Conservation (phyloP, 2,888 invertebrate species). For the Dicyrtomina minuta region DNA sequence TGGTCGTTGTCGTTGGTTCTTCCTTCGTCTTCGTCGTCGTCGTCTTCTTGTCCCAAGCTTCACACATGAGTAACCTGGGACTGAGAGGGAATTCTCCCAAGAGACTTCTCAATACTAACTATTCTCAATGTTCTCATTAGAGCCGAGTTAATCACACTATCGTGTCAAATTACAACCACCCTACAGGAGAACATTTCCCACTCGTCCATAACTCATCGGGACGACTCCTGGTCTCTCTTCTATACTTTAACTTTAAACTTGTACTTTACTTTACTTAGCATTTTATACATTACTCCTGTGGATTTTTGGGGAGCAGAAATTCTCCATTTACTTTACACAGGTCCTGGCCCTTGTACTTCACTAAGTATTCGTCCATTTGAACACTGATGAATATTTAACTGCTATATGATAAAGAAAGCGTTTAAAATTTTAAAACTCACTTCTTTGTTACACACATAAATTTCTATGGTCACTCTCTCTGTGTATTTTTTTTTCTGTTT, state of each 20-base stretch:
- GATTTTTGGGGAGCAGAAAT: too few relatives aligned
- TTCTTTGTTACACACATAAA: too few relatives aligned
- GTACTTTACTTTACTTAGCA: too few relatives aligned
- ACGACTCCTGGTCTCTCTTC: neutral
- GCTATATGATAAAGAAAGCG: neutral
- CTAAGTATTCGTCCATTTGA: too few relatives aligned
- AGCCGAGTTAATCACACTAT: conserved; percentile 52
- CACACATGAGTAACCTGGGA: conserved; percentile 50
- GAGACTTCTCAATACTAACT: conserved; percentile 44
- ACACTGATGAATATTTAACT: too few relatives aligned
- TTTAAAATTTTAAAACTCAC: too few relatives aligned
- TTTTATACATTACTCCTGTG: too few relatives aligned
- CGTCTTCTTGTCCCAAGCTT: conserved; percentile 32
- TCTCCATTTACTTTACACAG: too few relatives aligned
- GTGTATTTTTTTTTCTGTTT: too few relatives aligned
- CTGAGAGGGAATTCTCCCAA: conserved; percentile 49
- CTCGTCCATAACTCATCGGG: conserved; percentile 19
- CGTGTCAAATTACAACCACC: conserved; percentile 53
- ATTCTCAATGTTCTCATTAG: conserved; percentile 53
- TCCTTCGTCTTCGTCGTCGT: neutral
- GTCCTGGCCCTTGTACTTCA: too few relatives aligned
- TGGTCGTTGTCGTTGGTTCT: too few relatives aligned
- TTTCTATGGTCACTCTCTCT: too few relatives aligned
- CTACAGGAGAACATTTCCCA: conserved; percentile 27
- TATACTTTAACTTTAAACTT: neutral